These are phyloP conservation scores for Sminthurides aquaticus DNA, from an alignment of 2,888 invertebrate species.

Conservation along the genomic window DNA sequence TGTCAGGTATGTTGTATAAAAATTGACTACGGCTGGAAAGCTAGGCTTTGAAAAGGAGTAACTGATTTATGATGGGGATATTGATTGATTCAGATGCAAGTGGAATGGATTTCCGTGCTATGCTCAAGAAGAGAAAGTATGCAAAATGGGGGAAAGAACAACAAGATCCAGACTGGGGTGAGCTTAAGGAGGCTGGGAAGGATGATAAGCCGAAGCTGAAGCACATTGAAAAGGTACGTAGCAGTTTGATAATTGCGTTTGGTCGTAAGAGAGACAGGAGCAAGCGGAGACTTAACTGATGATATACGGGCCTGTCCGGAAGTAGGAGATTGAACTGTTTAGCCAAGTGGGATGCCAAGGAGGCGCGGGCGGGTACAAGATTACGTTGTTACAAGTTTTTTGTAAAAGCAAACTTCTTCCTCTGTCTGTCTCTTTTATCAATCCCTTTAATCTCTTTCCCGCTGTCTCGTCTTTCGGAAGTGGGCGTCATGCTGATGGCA, in stretches of 20 bases:
- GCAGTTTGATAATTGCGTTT: too few relatives aligned
- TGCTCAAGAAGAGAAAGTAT: constrained; percentile 93
- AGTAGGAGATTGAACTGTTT: too few relatives aligned
- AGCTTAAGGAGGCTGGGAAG: constrained; percentile 83
- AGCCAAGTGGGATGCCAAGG: too few relatives aligned
- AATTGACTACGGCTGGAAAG: not conserved
- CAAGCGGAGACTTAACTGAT: too few relatives aligned
- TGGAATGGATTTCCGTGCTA: constrained; percentile 97
- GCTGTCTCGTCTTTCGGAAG: not conserved
- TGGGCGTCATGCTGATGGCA: not conserved
- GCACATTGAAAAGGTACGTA: constrained; percentile 83
- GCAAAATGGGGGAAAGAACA: constrained; percentile 88
- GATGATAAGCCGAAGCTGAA: constrained; percentile 71
- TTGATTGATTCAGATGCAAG: constrained; percentile 80
- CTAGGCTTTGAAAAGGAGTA: not conserved
- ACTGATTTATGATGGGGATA: not conserved
- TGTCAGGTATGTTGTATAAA: constrained; percentile 65
- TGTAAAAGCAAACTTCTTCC: constrained; percentile 8
- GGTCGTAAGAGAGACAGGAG: too few relatives aligned
- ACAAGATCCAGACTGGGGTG: constrained; percentile 85
- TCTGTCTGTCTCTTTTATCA: constrained; percentile 14
- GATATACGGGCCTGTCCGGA: too few relatives aligned
- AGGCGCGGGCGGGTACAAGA: too few relatives aligned
- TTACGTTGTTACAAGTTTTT: too few relatives aligned
- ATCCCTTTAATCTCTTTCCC: not conserved